phyloP scores from a whole-genome alignment of 2,113 vertebrate genomes.

The Phyllopteryx taeniolatus region DNA sequence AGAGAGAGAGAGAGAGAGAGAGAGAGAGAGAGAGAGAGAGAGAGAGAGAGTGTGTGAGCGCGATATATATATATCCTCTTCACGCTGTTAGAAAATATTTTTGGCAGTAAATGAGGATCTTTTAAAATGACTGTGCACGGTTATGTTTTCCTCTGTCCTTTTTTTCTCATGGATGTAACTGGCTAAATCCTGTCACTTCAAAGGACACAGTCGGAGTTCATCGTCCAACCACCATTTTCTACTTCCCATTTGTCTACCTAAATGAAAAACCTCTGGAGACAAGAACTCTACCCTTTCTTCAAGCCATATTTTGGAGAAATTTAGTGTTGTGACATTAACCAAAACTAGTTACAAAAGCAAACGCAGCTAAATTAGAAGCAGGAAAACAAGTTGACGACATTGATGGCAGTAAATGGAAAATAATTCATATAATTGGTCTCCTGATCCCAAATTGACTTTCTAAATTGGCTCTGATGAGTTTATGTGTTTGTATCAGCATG shows the following conservation, averaged over 20 bases:
- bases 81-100: conserved; percentile 8
- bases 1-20: too few species aligned
- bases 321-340: conserved; percentile 53
- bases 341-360: conserved; percentile 62
- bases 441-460: conserved; percentile 70
- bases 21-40: too few species aligned
- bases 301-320: conserved; percentile 52
- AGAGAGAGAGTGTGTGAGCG: too few species aligned
- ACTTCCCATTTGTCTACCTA: conserved; percentile 36
- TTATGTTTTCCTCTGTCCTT: conserved; percentile 55
- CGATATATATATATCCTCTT: not conserved
- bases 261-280: conserved; percentile 24
- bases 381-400: conserved; percentile 50
- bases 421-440: conserved; percentile 78
- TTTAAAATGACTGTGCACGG: conserved; percentile 16
- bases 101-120: conserved; percentile 15
- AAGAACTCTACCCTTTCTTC: conserved; percentile 24
- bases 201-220: conserved; percentile 47
- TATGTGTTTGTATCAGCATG: conserved; percentile 25
- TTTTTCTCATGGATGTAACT: conserved; percentile 33
- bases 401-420: conserved; percentile 59
- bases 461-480: conserved; percentile 57
- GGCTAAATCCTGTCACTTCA: conserved; percentile 49
- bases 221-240: conserved; percentile 49
- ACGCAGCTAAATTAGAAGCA: conserved; percentile 64